A percentile compares a stretch with the other conserved stretches of the same genome.
These are phyloP conservation scores for Ophion ventricosus DNA, from an alignment of 2,888 invertebrate genomes.

Conservation along the genomic window DNA sequence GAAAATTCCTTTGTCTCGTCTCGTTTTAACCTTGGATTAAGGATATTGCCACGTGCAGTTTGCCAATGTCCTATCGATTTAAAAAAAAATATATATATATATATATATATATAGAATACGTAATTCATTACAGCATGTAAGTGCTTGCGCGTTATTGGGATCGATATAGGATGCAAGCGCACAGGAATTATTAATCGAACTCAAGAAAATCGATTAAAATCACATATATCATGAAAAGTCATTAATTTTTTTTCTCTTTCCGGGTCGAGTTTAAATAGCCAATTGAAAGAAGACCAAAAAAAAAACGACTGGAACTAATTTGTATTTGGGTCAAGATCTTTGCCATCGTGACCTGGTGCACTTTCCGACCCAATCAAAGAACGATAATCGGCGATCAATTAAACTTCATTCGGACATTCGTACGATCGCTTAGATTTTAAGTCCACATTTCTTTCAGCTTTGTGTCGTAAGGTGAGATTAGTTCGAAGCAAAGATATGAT, in stretches of 20 bases:
- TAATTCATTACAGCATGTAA: background rate
- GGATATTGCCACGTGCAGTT: slow-evolving; percentile 26
- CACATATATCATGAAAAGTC: slow-evolving; percentile 4
- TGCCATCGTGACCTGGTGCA: slow-evolving; percentile 19
- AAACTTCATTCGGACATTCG: background rate
- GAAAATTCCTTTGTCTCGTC: slow-evolving; percentile 31
- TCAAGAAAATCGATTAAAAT: slow-evolving; percentile 23
- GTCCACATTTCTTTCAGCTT: background rate
- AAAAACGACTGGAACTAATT: background rate
- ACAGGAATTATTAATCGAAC: slow-evolving; percentile 11
- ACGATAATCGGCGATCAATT: background rate
- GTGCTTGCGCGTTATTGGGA: background rate
- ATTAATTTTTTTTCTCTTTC: slow-evolving; percentile 16
- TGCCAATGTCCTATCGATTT: slow-evolving; percentile 20
- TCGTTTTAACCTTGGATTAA: slow-evolving; percentile 40
- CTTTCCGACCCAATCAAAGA: background rate
- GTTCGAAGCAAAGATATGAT: background rate
- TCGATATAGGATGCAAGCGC: background rate
- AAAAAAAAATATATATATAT: no score
- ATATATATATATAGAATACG: no score
- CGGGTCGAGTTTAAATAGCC: background rate
- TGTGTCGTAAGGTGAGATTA: background rate
- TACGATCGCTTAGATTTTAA: background rate
- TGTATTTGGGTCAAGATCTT: slow-evolving; percentile 10
- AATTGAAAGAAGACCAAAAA: background rate